Conservation (phyloP, 2,113 vertebrate genomes). For the Pandion haliaetus region DNA sequence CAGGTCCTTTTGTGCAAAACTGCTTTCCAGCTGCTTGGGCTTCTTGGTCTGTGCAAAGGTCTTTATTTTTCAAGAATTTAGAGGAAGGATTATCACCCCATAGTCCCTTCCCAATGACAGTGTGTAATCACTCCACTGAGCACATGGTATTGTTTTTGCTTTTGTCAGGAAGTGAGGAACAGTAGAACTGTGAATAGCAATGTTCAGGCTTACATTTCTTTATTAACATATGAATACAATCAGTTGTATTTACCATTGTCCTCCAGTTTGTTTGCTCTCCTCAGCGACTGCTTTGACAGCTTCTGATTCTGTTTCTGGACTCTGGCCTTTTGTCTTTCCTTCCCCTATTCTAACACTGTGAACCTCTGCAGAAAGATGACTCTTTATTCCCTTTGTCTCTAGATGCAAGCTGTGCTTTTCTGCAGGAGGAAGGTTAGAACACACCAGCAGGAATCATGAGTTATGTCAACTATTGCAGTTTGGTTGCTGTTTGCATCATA, state of each 20-base stretch:
- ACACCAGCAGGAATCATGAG: neutral
- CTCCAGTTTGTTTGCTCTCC: slow-evolving; percentile 8
- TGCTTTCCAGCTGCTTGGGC: neutral
- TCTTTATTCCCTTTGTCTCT: neutral
- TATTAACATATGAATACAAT: neutral
- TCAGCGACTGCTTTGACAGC: neutral
- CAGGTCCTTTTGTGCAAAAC: neutral
- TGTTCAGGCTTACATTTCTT: neutral
- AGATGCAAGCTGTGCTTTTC: neutral
- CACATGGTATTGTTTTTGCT: neutral
- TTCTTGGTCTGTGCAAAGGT: neutral
- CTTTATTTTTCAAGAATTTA: neutral
- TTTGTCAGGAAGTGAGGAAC: neutral
- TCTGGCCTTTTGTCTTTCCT: neutral
- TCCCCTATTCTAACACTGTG: neutral
- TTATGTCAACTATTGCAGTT: neutral
- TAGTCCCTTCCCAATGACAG: neutral
- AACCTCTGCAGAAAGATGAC: neutral
- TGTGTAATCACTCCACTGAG: neutral
- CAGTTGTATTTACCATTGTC: slow-evolving; percentile 18
- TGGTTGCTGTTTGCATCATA: neutral
- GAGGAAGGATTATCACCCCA: neutral
- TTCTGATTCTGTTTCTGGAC: neutral
- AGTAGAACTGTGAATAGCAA: neutral
- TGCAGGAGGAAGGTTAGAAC: neutral